Percentiles rank a stretch among this genome's conserved stretches.
Evolutionary conservation across 2,888 invertebrate genomes (phyloP).

Genomic region (Drosophila meridiana): DNA sequence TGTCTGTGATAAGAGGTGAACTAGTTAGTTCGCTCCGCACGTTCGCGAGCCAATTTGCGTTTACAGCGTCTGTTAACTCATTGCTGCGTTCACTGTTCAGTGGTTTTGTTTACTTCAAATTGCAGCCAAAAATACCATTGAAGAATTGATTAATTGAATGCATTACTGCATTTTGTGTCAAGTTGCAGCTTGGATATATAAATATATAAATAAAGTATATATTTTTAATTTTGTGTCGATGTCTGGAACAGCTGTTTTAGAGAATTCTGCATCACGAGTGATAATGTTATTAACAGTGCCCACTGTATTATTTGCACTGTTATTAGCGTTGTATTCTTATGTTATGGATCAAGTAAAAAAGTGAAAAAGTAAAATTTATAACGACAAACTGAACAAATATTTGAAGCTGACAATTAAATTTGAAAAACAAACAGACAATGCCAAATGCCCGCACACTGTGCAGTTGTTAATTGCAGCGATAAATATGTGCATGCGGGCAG

Average conservation of each 20-base stretch:
- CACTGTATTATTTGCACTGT: neutral
- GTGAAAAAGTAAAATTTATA: neutral
- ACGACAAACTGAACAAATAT: neutral
- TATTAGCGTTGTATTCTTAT: constrained; percentile 5
- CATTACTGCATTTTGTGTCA: neutral
- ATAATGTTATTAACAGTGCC: neutral
- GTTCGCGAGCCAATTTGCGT: neutral
- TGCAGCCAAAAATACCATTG: neutral
- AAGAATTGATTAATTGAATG: neutral
- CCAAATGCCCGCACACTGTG: constrained; percentile 84
- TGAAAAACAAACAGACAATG: constrained; percentile 12
- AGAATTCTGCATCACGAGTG: neutral
- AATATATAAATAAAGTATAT: neutral
- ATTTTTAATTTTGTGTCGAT: neutral
- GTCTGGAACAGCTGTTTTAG: neutral
- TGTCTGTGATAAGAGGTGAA: constrained; percentile 44
- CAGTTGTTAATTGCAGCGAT: constrained; percentile 83
- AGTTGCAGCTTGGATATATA: neutral
- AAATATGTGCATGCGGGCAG: constrained; percentile 83
- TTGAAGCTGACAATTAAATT: neutral
- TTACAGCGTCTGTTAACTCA: constrained; percentile 9
- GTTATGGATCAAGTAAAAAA: too few relatives aligned
- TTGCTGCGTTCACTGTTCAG: constrained; percentile 1
- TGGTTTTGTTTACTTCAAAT: neutral
- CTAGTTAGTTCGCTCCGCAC: constrained; percentile 8